These are phyloP conservation scores for Scaptomyza flava DNA, from an alignment of 2,888 invertebrate genomes.

Conservation along the genomic window DNA sequence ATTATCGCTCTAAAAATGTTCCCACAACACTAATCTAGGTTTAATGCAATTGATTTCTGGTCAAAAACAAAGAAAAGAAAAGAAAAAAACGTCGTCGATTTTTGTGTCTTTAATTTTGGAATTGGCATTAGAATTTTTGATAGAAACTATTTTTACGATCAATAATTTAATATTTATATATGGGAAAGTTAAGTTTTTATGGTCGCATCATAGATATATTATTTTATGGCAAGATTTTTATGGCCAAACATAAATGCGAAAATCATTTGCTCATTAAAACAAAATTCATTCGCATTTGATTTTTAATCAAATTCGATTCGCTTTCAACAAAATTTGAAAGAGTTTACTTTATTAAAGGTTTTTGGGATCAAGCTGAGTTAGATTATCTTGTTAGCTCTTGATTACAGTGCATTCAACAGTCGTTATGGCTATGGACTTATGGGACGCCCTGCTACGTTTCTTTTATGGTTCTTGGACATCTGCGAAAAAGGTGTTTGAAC, in stretches of 20 bases:
- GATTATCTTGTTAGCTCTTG: too few species aligned
- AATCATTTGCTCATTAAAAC: constrained; percentile 32
- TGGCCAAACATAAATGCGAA: constrained; percentile 36
- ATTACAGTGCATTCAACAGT: too few species aligned
- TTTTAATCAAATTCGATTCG: neutral
- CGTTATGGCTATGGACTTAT: too few species aligned
- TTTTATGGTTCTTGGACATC: too few species aligned
- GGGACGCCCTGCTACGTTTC: too few species aligned
- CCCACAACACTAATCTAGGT: constrained; percentile 22
- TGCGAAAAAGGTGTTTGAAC: too few species aligned
- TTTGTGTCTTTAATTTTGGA: too few species aligned
- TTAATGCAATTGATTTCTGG: constrained; percentile 5
- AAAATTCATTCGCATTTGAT: neutral
- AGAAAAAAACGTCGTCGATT: too few species aligned
- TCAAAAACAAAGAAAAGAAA: neutral
- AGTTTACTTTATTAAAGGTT: too few species aligned
- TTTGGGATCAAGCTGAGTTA: too few species aligned
- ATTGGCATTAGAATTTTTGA: too few species aligned
- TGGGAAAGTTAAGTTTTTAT: constrained; percentile 5
- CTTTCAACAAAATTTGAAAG: neutral
- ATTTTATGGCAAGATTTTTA: constrained; percentile 22
- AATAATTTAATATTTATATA: constrained; percentile 6
- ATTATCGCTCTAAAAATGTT: constrained; percentile 32
- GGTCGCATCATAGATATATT: too few species aligned
- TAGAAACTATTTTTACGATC: neutral